phyloP scores from a whole-genome alignment of 2,888 invertebrate species.

The Diaprepes abbreviatus region DNA sequence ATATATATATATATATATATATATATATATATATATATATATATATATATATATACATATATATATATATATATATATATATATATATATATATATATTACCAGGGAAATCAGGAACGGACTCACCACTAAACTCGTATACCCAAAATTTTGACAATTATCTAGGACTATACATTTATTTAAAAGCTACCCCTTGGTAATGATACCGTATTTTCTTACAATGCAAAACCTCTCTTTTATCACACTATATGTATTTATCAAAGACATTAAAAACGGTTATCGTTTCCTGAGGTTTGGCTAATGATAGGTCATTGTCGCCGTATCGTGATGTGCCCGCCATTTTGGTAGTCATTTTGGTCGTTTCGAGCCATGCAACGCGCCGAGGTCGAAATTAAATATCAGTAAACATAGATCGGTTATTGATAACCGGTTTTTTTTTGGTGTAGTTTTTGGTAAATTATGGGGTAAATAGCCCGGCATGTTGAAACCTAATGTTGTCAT shows the following conservation, averaged over 20 bases:
- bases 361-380: conserved; percentile 24
- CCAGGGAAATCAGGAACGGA: too few species aligned
- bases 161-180: too few species aligned
- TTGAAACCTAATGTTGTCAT: conserved; percentile 13
- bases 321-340: conserved; percentile 37
- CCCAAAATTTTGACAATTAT: too few species aligned
- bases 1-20: too few species aligned
- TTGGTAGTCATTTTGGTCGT: conserved; percentile 33
- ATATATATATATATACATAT: too few species aligned
- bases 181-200: too few species aligned
- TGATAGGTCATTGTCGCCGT: conserved; percentile 44
- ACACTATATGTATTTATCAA: conserved; percentile 33
- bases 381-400: conserved; percentile 28
- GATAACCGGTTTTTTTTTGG: conserved; percentile 20
- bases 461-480: background rate
- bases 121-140: too few species aligned
- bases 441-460: conserved; percentile 16
- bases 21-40: too few species aligned
- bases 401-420: conserved; percentile 24
- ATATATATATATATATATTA: too few species aligned
- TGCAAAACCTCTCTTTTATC: conserved; percentile 10
- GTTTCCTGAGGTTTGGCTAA: conserved; percentile 33
- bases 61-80: too few species aligned
- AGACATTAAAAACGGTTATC: conserved; percentile 39
- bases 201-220: too few species aligned